Evolutionary conservation across 2,797 vertebrate genomes (phyloP), one percentile per base, ranked within the genome.

Genomic region (Propithecus deckenii): DNA sequence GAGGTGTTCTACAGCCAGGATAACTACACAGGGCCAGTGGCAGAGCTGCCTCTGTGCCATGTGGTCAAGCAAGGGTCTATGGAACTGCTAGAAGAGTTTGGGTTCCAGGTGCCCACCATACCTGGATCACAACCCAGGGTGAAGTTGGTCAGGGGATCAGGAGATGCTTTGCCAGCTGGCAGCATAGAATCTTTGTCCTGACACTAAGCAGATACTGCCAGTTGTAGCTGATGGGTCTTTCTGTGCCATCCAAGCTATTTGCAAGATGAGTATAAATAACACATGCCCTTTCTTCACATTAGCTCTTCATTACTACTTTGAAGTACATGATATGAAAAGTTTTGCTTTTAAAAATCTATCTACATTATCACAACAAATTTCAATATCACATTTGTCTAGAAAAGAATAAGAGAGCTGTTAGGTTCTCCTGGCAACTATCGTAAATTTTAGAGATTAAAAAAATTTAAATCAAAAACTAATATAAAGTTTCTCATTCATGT

Each of bases 401-500:
- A 86, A 87, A 86, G 30, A 41, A 91, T 38, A 20, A 55, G 83
- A 84, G 50, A 63, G n/a, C 18, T 32, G 3, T 63, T 88, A 57
- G 35, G 55, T 18, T 65, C 35, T 76, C 71, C 61, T 20, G 46
- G 22, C 28, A 67, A 74, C n/a, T 65, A 43, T 11, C 71, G 14
- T 71, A 52, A 30, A 75, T 81, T 50, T 61, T 80, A 43, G 30
- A 50, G 38, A 35, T 79, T 35, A 69, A 89, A 81, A 72, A 50
- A 69, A 61, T 89, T 92, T 92, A 88, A 88, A 80, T 80, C 67
- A 69, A 35, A 72, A 67, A 38, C 28, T 74, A 85, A 74, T 15
- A 69, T n/a, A 87, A 76, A 74, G 18, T 75, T 86, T 95, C 76
- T 91, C 83, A 85, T 63, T 94, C 50, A n/a, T 46, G 5, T 69